A percentile compares a stretch with the other conserved stretches of the same genome.
These are phyloP conservation scores for Torymus auratus DNA, from an alignment of 2,888 invertebrate species.

Conservation along the genomic window DNA sequence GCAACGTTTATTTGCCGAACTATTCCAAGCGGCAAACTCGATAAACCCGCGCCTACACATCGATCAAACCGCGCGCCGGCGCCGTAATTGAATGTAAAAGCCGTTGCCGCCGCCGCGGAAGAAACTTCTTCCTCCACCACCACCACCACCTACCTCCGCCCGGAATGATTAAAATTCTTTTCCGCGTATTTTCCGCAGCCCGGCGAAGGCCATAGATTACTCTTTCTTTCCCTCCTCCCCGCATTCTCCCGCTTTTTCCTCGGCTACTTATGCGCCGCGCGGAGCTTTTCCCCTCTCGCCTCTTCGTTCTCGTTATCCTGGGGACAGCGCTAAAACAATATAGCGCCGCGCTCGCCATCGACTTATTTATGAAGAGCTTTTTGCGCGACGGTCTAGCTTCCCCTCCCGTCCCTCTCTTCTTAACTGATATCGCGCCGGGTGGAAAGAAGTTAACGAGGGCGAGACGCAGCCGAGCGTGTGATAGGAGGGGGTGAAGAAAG, in stretches of 20 bases:
- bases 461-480: constrained; percentile 2
- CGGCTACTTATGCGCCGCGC: constrained; percentile 11
- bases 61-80: no score
- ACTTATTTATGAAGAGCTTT: constrained; percentile 17
- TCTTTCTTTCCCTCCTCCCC: background rate
- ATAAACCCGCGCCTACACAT: no score
- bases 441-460: constrained; percentile 25
- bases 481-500: background rate
- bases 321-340: constrained; percentile 7
- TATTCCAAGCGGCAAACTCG: no score
- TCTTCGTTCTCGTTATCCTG: constrained; percentile 23
- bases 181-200: background rate
- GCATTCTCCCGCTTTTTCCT: background rate
- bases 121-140: background rate
- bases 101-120: background rate
- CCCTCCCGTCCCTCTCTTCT: no score
- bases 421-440: background rate
- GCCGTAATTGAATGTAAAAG: background rate
- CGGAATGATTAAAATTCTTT: constrained; percentile 30
- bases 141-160: no score
- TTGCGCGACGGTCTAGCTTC: background rate
- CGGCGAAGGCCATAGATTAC: background rate
- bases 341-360: background rate
- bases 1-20: no score
- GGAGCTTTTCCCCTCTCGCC: background rate